Percentiles rank a stretch among this genome's conserved stretches.
Conservation (phyloP, 2,113 vertebrate genomes). For the Prunella himalayana region DNA sequence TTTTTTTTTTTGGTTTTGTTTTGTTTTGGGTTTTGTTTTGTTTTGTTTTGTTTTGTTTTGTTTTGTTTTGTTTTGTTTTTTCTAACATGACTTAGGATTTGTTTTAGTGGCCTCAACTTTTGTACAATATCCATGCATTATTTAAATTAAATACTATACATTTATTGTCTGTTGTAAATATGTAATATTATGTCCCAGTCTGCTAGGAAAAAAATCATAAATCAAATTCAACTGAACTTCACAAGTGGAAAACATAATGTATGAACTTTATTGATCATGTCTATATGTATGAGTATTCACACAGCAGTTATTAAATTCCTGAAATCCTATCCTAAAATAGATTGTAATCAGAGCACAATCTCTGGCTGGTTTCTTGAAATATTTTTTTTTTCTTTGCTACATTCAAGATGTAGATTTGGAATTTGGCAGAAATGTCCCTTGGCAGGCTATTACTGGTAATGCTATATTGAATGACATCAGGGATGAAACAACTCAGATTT, state of each 20-base stretch:
- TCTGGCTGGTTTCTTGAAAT: neutral
- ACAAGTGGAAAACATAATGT: neutral
- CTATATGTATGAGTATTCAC: neutral
- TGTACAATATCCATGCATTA: neutral
- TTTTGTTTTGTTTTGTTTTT: neutral
- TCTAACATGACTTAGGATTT: neutral
- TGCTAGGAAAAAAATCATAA: neutral
- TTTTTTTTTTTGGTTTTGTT: too few relatives aligned
- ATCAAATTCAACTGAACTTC: neutral
- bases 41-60: too few relatives aligned
- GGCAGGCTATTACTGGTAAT: neutral
- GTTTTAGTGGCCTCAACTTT: neutral
- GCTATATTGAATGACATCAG: neutral
- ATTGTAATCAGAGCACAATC: neutral
- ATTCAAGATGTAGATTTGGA: neutral
- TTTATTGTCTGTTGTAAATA: neutral
- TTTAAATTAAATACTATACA: neutral
- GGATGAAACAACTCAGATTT: neutral
- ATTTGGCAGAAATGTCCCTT: neutral
- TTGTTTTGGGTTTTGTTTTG: too few relatives aligned
- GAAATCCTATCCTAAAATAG: neutral
- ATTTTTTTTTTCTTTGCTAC: neutral
- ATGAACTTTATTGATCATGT: neutral
- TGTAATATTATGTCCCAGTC: neutral
- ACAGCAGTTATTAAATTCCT: neutral